Evolutionary conservation across 2,888 invertebrate species (phyloP), one percentile per base, ranked within the genome.

Genomic region (Aphodius granarius): DNA sequence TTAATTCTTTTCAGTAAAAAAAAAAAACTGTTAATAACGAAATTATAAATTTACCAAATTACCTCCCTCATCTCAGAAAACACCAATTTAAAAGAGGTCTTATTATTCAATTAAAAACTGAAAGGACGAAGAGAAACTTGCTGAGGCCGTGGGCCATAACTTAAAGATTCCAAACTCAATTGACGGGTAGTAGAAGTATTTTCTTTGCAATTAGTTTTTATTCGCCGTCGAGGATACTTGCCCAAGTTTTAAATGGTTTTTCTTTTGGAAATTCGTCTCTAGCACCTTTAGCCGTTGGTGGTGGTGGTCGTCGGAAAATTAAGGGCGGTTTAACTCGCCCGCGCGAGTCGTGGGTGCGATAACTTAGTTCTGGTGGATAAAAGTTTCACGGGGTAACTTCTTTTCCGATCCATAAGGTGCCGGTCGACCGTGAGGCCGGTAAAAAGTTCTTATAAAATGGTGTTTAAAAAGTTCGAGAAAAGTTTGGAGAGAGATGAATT

Each of bases 111-210:
- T 43, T 43, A 43, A 43, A 43, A 43, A 43, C 9, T 43, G 43
- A 6, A 9, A 43, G 5, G 21, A 13, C 17, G 5, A 21, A 18
- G 21, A 66, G 21, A n/a, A n/a, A 16, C 66, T 65, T 19, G 18
- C 9, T 65, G 13, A n/a, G 66, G 9, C 66, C 72, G 21, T 62
- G 72, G n/a, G 16, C 17, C 43, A 72, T 72, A 72, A 72, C 63
- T 72, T 17, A 72, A 72, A 72, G 72, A 72, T 72, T 72, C 72
- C 72, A 72, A 72, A 72, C 72, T 72, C 72, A 72, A 72, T 72
- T 72, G 72, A 72, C 19, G 72, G 2, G 9, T 4, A 9, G 16
- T 17, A 19, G 63, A 72, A 72, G 62, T 72, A 72, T 72, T 72
- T 63, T 72, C 72, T 72, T 72, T 20, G 72, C 23, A 72, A 72